Conservation (phyloP, 2,113 vertebrate species). For the Ochotona curzoniae region DNA sequence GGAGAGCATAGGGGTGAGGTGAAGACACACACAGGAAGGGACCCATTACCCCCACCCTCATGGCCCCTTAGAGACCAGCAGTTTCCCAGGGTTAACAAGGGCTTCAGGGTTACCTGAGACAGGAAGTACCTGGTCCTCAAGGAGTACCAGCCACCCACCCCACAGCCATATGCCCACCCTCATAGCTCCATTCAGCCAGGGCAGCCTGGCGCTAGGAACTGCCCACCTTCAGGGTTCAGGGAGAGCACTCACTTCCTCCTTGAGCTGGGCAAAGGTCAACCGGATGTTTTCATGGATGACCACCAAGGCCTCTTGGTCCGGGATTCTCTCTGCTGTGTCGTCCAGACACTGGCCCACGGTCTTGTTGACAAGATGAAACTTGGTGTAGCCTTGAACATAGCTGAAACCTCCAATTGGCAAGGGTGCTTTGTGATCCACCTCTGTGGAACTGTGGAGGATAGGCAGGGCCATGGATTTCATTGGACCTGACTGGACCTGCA, state of each 20-base stretch:
- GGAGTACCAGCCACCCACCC: not conserved
- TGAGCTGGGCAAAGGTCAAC: slow-evolving; percentile 92
- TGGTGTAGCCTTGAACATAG: slow-evolving; percentile 88
- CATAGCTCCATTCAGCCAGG: not conserved
- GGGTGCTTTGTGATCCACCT: not conserved
- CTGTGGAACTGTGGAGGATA: slow-evolving; percentile 56
- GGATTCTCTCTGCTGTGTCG: slow-evolving; percentile 81
- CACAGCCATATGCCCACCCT: not conserved
- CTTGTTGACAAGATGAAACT: slow-evolving; percentile 76
- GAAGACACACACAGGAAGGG: not conserved
- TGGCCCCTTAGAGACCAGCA: not conserved
- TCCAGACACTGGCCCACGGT: slow-evolving; percentile 89
- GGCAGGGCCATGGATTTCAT: not conserved
- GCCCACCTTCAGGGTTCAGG: not conserved
- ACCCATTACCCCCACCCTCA: not conserved
- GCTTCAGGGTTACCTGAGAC: not conserved
- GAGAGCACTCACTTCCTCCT: slow-evolving; percentile 89
- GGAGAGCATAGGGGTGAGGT: not conserved
- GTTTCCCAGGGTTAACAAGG: not conserved
- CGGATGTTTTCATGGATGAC: slow-evolving; percentile 87
- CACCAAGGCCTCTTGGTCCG: slow-evolving; percentile 88
- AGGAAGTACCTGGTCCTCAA: not conserved
- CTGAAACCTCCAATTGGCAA: slow-evolving; percentile 86
- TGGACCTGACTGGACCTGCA: not conserved
- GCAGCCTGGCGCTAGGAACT: not conserved